Conservation (phyloP, 2,888 invertebrate genomes). For the Exocentrus adspersus region DNA sequence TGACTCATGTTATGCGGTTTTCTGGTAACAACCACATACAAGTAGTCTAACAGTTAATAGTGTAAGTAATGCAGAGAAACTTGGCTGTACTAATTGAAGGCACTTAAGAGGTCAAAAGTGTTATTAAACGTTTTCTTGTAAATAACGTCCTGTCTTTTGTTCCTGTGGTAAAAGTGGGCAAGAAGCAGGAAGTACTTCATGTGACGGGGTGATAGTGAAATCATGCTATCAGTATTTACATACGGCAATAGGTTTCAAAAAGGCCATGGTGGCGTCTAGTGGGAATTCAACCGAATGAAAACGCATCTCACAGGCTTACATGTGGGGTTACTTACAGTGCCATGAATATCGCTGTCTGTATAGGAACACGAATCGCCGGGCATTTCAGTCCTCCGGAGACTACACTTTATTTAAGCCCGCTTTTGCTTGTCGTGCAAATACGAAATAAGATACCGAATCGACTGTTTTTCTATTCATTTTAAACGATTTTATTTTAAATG, state of each 20-base stretch:
- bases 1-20: too few species aligned
- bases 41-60: too few species aligned
- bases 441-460: slow-evolving; percentile 28
- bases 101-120: too few species aligned
- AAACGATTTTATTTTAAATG: slow-evolving; percentile 27
- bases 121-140: too few species aligned
- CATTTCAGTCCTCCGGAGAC: slow-evolving; percentile 48
- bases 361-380: slow-evolving; percentile 41
- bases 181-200: slow-evolving; percentile 8
- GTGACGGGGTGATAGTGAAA: slow-evolving; percentile 24
- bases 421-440: slow-evolving; percentile 39
- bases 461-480: slow-evolving; percentile 30
- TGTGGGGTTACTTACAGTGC: slow-evolving; percentile 51
- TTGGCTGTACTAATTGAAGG: too few species aligned
- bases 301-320: slow-evolving; percentile 51
- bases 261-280: slow-evolving; percentile 43
- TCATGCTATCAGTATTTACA: slow-evolving; percentile 44
- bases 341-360: slow-evolving; percentile 51
- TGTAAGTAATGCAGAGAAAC: too few species aligned
- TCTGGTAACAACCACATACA: too few species aligned
- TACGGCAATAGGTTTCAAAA: slow-evolving; percentile 49
- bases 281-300: slow-evolving; percentile 54
- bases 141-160: not conserved
- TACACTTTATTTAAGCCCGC: slow-evolving; percentile 49
- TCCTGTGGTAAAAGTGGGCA: not conserved